A percentile compares a stretch with the other conserved stretches of the same genome.
Conservation (phyloP, 2,797 vertebrate species). For the Ataeniobius toweri region DNA sequence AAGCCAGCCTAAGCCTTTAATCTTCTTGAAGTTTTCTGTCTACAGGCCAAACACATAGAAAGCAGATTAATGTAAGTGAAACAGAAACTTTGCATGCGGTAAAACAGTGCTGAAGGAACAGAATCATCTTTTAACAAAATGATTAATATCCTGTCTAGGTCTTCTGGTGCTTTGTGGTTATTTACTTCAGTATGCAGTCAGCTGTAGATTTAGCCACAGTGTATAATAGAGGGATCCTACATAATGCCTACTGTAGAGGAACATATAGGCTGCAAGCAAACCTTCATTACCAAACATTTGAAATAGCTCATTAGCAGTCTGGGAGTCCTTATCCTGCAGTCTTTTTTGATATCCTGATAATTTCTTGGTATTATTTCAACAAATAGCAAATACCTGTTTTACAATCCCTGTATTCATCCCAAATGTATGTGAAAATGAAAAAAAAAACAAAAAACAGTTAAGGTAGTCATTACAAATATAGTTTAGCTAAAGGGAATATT, state of each 20-base stretch:
- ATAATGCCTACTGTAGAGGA: too few relatives aligned
- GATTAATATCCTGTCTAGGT: background rate
- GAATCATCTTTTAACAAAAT: background rate
- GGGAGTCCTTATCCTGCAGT: background rate
- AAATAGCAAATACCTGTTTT: too few relatives aligned
- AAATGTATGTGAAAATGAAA: background rate
- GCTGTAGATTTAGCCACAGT: constrained; percentile 72
- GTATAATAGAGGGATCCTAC: constrained; percentile 37
- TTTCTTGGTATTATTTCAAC: background rate
- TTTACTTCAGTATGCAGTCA: background rate
- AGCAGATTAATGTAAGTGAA: constrained; percentile 14
- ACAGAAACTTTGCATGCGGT: constrained; percentile 13
- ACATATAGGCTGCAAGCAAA: background rate
- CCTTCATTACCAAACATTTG: background rate
- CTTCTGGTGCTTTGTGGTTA: background rate
- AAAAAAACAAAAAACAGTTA: too few relatives aligned
- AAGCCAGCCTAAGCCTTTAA: constrained; percentile 13
- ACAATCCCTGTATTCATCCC: too few relatives aligned
- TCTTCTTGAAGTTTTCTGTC: constrained; percentile 10
- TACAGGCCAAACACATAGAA: background rate
- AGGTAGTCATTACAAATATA: too few relatives aligned
- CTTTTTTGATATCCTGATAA: background rate
- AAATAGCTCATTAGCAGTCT: background rate
- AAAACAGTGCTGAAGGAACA: background rate
- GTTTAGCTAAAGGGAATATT: too few relatives aligned